Conservation (phyloP, 1,140 invertebrate genomes). For the Tetramorium alpestre region DNA sequence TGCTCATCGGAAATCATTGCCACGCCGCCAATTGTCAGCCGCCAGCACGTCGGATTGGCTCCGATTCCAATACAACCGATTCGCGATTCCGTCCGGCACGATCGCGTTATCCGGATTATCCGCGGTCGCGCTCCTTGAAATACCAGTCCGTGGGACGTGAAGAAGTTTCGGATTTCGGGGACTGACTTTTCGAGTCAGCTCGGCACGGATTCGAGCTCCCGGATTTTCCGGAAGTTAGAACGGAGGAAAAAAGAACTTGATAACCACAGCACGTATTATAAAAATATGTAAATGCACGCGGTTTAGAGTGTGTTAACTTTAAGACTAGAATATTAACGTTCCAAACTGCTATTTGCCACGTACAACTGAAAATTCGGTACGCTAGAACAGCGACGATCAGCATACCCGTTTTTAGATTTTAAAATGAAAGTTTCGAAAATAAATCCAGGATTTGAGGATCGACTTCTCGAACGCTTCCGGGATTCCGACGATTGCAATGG, state of each 20-base stretch:
- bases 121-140: constrained; percentile 64
- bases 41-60: constrained; percentile 68
- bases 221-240: constrained; percentile 40
- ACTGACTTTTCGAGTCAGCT: constrained; percentile 29
- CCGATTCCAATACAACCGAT: constrained; percentile 75
- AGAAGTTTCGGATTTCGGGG: constrained; percentile 47
- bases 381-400: neutral
- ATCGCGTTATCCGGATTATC: constrained; percentile 76
- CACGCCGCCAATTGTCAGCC: constrained; percentile 74
- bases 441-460: neutral
- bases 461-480: neutral
- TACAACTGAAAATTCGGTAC: neutral
- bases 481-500: constrained; percentile 5
- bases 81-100: constrained; percentile 60
- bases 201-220: neutral
- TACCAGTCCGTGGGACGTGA: constrained; percentile 54
- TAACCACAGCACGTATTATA: neutral
- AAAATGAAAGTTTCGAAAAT: neutral
- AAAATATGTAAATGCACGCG: neutral
- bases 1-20: constrained; percentile 76
- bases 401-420: neutral
- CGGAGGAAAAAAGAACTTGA: neutral
- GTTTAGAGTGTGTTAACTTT: neutral
- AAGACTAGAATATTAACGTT: neutral
- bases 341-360: neutral